Evolutionary conservation across 2,888 invertebrate genomes (phyloP).

Genomic region (Taphrorychus bicolor): DNA sequence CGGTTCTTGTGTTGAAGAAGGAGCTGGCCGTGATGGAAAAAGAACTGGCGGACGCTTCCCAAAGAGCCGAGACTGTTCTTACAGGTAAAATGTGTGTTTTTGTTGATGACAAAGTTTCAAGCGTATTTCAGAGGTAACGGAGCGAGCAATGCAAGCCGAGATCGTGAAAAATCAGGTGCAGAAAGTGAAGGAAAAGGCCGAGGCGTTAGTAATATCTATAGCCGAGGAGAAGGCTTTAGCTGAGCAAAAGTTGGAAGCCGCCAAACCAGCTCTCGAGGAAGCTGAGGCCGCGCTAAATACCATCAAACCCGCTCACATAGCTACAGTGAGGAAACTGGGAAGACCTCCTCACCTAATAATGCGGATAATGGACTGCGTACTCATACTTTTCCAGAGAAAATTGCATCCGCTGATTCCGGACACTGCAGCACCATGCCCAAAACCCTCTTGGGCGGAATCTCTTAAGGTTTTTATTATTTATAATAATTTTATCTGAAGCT

Average conservation of each 20-base stretch:
- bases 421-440: slow-evolving; percentile 81
- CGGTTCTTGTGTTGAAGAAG: slow-evolving; percentile 89
- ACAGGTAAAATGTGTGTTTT: slow-evolving; percentile 61
- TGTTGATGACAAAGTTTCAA: background rate
- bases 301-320: slow-evolving; percentile 94
- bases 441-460: slow-evolving; percentile 96
- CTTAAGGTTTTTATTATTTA: slow-evolving; percentile 66
- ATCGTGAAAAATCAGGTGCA: slow-evolving; percentile 95
- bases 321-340: slow-evolving; percentile 92
- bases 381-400: slow-evolving; percentile 90
- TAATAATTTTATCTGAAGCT: background rate
- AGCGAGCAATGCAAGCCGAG: slow-evolving; percentile 94
- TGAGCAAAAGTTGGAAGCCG: slow-evolving; percentile 92
- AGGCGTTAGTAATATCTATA: slow-evolving; percentile 84
- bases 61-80: slow-evolving; percentile 87
- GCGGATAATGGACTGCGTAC: slow-evolving; percentile 97
- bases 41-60: slow-evolving; percentile 90
- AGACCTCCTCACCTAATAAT: slow-evolving; percentile 96
- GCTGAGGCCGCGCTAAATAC: slow-evolving; percentile 95
- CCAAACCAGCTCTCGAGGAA: slow-evolving; percentile 93
- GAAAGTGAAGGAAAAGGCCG: slow-evolving; percentile 95
- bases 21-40: slow-evolving; percentile 95
- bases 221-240: slow-evolving; percentile 90
- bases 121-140: slow-evolving; percentile 70
- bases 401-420: slow-evolving; percentile 84